phyloP scores from a whole-genome alignment of 2,113 vertebrate genomes.

The Oreochromis tanganicae region DNA sequence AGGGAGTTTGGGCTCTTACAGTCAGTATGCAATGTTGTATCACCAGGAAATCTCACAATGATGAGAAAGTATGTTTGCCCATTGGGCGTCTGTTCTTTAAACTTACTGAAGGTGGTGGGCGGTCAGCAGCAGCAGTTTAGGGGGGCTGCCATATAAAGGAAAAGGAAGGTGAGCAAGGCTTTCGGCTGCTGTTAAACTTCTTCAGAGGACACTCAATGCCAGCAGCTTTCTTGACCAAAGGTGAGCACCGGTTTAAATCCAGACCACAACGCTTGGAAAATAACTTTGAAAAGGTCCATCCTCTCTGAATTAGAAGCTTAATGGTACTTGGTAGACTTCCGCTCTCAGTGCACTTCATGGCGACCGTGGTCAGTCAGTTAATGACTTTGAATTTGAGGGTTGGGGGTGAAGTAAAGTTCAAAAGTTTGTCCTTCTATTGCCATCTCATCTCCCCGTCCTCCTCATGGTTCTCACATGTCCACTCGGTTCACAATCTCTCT shows the following conservation, averaged over 20 bases:
- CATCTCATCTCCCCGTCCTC: background rate
- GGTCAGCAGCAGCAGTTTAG: background rate
- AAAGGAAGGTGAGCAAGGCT: background rate
- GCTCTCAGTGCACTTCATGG: constrained; percentile 3
- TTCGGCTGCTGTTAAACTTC: background rate
- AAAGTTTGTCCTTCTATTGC: background rate
- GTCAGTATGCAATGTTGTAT: background rate
- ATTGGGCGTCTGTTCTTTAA: background rate
- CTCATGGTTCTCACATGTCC: background rate
- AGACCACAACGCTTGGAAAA: background rate
- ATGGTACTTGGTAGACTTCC: background rate
- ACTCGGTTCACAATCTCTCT: constrained; percentile 34
- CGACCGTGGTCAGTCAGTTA: background rate
- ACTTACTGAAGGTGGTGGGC: background rate
- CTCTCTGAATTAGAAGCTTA: constrained; percentile 1
- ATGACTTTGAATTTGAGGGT: background rate
- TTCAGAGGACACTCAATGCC: background rate
- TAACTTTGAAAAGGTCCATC: background rate
- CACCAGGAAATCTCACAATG: background rate
- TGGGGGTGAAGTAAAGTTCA: constrained; percentile 4
- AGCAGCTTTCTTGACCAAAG: background rate
- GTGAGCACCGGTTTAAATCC: background rate
- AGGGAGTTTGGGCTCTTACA: background rate
- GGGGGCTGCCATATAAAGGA: background rate
- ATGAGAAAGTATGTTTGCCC: background rate